Percentiles rank a stretch among this genome's conserved stretches.
These are phyloP conservation scores for Sapayoa aenigma DNA, from an alignment of 2,113 vertebrate species.

Conservation along the genomic window DNA sequence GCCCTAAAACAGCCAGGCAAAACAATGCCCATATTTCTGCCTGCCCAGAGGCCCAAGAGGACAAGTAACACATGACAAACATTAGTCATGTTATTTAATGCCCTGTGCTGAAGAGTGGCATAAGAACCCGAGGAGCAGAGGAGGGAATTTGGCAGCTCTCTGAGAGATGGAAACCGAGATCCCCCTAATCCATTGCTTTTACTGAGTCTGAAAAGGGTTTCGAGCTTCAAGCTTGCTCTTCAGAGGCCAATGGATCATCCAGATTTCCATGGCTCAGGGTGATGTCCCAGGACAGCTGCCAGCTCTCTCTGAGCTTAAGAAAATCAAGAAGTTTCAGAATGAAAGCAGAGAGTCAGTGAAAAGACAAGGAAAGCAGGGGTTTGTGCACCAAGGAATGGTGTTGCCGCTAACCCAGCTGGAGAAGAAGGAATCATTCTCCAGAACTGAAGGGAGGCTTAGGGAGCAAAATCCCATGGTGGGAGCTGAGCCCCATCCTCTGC, in stretches of 20 bases:
- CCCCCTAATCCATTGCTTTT: background rate
- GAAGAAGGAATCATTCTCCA: background rate
- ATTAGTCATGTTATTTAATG: background rate
- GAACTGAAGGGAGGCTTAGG: background rate
- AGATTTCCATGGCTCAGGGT: conserved; percentile 29
- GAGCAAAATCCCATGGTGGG: background rate
- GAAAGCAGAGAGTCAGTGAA: background rate
- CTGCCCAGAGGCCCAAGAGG: background rate
- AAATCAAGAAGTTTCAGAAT: background rate
- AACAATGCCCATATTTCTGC: background rate
- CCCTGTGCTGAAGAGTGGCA: background rate
- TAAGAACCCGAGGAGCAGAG: background rate
- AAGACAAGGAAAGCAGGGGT: background rate
- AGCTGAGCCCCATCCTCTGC: background rate
- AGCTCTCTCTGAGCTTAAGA: background rate
- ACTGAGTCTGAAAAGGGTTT: background rate
- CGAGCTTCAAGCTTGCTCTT: conserved; percentile 9
- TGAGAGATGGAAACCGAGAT: conserved; percentile 24
- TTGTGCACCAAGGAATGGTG: background rate
- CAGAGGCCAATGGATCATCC: conserved; percentile 15
- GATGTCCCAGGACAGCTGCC: conserved; percentile 53
- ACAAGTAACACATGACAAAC: background rate
- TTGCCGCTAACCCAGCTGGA: background rate
- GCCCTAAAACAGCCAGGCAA: background rate
- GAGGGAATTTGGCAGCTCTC: conserved; percentile 7